Conservation (phyloP, 2,797 vertebrate species). For the Ibycter americanus region DNA sequence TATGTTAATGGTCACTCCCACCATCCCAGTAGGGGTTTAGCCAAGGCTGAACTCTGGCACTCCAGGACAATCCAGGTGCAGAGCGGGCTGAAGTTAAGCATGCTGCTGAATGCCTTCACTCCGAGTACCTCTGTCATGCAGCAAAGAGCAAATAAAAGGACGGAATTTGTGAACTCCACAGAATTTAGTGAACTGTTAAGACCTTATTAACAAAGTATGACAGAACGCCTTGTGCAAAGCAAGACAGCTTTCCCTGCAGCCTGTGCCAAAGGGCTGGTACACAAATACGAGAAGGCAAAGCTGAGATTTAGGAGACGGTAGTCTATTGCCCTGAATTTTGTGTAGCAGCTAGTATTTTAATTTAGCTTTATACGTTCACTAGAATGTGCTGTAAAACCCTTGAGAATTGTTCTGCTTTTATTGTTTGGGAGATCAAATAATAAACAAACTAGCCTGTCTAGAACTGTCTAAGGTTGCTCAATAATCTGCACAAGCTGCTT, state of each 20-base stretch:
- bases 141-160: not conserved
- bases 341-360: not conserved
- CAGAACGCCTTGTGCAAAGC: not conserved
- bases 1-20: rapidly evolving
- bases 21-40: not conserved
- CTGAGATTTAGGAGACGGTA: not conserved
- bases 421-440: not conserved
- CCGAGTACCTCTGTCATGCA: not conserved
- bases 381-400: not conserved
- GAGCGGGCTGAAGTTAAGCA: not conserved
- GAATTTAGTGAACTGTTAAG: not conserved
- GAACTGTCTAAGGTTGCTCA: not conserved
- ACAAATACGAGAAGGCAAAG: not conserved
- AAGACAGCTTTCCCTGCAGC: not conserved
- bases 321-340: not conserved
- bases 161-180: not conserved
- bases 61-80: not conserved
- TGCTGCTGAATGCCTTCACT: not conserved
- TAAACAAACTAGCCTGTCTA: not conserved
- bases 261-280: not conserved
- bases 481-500: not conserved
- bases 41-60: not conserved
- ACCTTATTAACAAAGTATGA: not conserved
- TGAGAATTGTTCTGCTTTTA: not conserved
- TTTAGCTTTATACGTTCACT: not conserved